Base-by-base conservation (phyloP, 2,888 invertebrate species). In the Morpho deidamia region DNA sequence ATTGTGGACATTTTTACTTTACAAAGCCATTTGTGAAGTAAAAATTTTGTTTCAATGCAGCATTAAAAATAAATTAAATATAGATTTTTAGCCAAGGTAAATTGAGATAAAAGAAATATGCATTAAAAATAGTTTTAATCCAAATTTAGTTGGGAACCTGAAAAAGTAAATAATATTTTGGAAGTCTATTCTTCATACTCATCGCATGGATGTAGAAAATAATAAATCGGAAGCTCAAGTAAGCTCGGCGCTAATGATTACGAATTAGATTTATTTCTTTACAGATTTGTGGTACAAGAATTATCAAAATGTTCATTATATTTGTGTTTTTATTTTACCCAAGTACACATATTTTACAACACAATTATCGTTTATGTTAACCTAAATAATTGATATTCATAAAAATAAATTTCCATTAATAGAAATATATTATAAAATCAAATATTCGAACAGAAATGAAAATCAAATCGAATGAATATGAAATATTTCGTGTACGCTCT, bases 401-500 rank as follows among this genome's bases (percentile, higher is more conserved):
- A 54, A 56, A 56, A 47, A 52, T 38, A 53, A 52, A 54, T 54
- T 58, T 52, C 48, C 55, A 47, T 53, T 55, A 56, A 57, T 59
- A 60, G 56, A 60, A 59, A 58, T 50, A 60, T 50, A 58, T 46
- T 53, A 62, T 58, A 53, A 58, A 59, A 56, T 55, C 55, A 56
- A 55, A 48, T 62, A 59, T 55, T 55, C 59, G 57, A 59, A 59
- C 45, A 56, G 60, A 62, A 58, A 53, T 56, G 69, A 85, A 88
- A 86, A 83, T 76, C 86, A 84, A 84, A 82, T 81, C 81, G 66
- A 76, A 66, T 69, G 77, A 81, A 81, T 81, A 82, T 83, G 78
- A 83, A 82, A 83, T 81, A 75, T 77, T 66, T 78, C 71, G 79
- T 85, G 85, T 85, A 85, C 84, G 85, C 84, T 74, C 72, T 79